A percentile compares a stretch with the other conserved stretches of the same genome.
phyloP scores from a whole-genome alignment of 2,888 invertebrate species.

The Cantharis nigra region DNA sequence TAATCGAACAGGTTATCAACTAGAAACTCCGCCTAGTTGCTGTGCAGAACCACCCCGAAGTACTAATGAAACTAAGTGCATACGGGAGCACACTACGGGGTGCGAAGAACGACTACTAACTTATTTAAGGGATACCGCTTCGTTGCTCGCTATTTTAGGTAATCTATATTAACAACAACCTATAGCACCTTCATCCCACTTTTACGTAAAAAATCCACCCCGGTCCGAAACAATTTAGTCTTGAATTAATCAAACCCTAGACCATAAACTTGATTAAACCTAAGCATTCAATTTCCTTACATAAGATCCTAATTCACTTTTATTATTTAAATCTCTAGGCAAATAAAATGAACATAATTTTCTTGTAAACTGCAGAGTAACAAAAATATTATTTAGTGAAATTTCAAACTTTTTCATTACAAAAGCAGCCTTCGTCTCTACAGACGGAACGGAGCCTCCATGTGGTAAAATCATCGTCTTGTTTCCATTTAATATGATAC shows the following conservation, averaged over 20 bases:
- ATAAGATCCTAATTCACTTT: neutral
- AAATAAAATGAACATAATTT: neutral
- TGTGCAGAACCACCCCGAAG: slow-evolving; percentile 44
- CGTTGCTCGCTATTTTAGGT: slow-evolving; percentile 67
- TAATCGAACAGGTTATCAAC: slow-evolving; percentile 42
- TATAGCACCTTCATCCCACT: neutral
- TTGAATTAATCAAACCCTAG: neutral
- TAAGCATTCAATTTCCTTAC: neutral
- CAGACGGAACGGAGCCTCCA: neutral
- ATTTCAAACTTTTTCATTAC: neutral
- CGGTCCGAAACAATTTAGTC: neutral
- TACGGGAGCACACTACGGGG: slow-evolving; percentile 52
- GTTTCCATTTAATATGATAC: neutral
- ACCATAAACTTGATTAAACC: neutral
- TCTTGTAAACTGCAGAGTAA: neutral
- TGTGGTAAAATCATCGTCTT: neutral
- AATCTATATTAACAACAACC: neutral
- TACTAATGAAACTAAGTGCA: slow-evolving; percentile 34
- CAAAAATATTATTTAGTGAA: neutral
- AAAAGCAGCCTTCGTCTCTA: neutral
- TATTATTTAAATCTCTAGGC: neutral
- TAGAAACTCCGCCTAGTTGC: slow-evolving; percentile 50
- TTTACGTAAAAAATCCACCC: neutral
- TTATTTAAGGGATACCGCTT: slow-evolving; percentile 80
- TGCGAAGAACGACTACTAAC: slow-evolving; percentile 74